phyloP scores from a whole-genome alignment of 2,888 invertebrate species.

The Anticlea derivata region DNA sequence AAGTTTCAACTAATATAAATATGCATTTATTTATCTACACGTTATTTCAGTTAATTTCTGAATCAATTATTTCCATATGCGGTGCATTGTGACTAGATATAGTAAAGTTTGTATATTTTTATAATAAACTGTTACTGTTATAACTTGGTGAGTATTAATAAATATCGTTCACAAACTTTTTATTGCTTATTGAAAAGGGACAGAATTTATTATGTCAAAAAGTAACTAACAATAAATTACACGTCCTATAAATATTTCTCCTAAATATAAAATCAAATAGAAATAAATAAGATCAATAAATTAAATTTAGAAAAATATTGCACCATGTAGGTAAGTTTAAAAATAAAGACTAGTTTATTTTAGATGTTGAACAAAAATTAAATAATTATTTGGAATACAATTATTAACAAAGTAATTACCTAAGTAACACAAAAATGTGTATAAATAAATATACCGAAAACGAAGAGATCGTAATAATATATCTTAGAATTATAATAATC shows the following conservation, averaged over 20 bases:
- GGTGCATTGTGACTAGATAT: conserved; percentile 50
- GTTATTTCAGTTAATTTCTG: conserved; percentile 36
- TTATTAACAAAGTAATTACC: conserved; percentile 15
- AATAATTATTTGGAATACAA: conserved; percentile 16
- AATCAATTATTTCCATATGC: conserved; percentile 52
- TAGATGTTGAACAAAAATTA: conserved; percentile 1
- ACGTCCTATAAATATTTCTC: conserved; percentile 1
- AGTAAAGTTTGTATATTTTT: conserved; percentile 41
- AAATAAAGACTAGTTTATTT: conserved; percentile 10
- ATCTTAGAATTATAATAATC: background rate
- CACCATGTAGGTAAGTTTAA: conserved; percentile 15
- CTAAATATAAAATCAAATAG: background rate
- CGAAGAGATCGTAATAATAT: conserved; percentile 6
- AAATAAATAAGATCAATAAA: conserved; percentile 6
- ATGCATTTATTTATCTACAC: conserved; percentile 28
- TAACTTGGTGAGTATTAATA: conserved; percentile 55
- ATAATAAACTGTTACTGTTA: conserved; percentile 56
- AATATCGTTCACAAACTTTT: conserved; percentile 47
- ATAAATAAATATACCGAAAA: conserved; percentile 12
- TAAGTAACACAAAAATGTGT: conserved; percentile 2
- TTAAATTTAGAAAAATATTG: conserved; percentile 16
- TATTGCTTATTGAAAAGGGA: conserved; percentile 50
- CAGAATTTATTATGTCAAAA: conserved; percentile 5
- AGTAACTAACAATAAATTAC: conserved; percentile 18
- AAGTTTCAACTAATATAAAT: conserved; percentile 4